Evolutionary conservation across 2,888 invertebrate genomes (phyloP).

Genomic region (Lampropteryx suffumata): DNA sequence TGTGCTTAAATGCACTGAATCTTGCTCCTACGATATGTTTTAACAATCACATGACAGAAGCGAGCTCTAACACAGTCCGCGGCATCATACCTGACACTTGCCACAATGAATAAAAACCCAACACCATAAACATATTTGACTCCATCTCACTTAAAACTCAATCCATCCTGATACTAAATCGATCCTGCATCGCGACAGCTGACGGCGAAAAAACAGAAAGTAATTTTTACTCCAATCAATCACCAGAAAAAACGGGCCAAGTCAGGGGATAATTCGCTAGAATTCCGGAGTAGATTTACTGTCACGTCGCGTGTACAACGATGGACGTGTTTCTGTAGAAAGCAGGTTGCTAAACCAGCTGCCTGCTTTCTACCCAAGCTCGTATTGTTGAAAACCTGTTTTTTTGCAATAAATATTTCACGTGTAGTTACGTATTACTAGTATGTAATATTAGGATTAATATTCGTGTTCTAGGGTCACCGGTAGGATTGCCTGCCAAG

Average conservation of each 20-base stretch:
- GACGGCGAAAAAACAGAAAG: slow-evolving; percentile 65
- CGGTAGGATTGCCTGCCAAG: too few species aligned
- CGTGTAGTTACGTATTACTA: too few species aligned
- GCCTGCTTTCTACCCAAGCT: background rate
- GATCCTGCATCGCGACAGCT: slow-evolving; percentile 45
- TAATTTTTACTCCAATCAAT: slow-evolving; percentile 81
- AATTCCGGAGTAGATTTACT: slow-evolving; percentile 80
- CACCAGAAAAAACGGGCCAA: slow-evolving; percentile 73
- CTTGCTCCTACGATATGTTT: too few species aligned
- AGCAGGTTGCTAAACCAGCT: background rate
- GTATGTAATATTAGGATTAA: too few species aligned
- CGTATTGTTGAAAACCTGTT: background rate
- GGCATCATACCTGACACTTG: background rate
- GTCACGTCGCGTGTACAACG: slow-evolving; percentile 58
- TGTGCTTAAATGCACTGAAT: too few species aligned
- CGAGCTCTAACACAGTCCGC: too few species aligned
- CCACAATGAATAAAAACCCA: slow-evolving; percentile 1
- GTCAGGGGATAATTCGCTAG: slow-evolving; percentile 78
- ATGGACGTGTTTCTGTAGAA: slow-evolving; percentile 12
- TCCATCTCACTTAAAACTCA: slow-evolving; percentile 46
- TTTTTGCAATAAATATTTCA: too few species aligned
- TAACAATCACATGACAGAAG: too few species aligned
- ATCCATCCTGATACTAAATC: slow-evolving; percentile 51
- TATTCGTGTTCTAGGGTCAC: too few species aligned
- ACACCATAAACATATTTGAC: slow-evolving; percentile 18